Percentiles rank a stretch among this genome's conserved stretches.
phyloP scores from a whole-genome alignment of 2,113 vertebrate genomes.

The Mormoops blainvillei region DNA sequence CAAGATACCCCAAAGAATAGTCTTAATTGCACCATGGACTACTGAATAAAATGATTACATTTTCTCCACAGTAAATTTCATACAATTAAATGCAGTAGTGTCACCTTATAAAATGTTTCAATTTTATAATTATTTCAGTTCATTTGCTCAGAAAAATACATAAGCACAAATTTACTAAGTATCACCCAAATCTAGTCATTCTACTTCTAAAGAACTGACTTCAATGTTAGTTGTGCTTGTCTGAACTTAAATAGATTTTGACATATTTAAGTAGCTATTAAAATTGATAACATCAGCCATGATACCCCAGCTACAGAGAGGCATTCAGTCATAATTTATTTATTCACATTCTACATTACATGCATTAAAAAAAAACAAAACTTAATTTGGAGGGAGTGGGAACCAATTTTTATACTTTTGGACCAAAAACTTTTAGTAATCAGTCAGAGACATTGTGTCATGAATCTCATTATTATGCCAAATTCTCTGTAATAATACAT shows the following conservation, averaged over 20 bases:
- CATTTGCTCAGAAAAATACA: slow-evolving; percentile 83
- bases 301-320: slow-evolving; percentile 71
- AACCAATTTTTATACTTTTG: slow-evolving; percentile 15
- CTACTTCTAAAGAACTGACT: slow-evolving; percentile 73
- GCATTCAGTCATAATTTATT: slow-evolving; percentile 72
- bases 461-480: neutral
- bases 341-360: slow-evolving; percentile 70
- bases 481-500: neutral
- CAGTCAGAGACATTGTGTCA: neutral
- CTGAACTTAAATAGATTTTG: slow-evolving; percentile 84
- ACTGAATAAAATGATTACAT: slow-evolving; percentile 82
- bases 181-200: slow-evolving; percentile 80
- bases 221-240: slow-evolving; percentile 84
- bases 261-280: slow-evolving; percentile 83
- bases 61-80: slow-evolving; percentile 84
- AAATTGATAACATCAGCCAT: slow-evolving; percentile 78
- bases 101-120: slow-evolving; percentile 85
- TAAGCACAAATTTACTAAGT: slow-evolving; percentile 82
- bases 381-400: neutral
- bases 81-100: slow-evolving; percentile 82
- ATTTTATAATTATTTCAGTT: slow-evolving; percentile 88
- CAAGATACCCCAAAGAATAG: slow-evolving; percentile 75
- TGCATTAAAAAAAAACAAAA: neutral
- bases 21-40: slow-evolving; percentile 83
- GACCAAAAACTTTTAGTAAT: neutral